Evolutionary conservation across 2,113 vertebrate species (phyloP), one percentile per base, ranked within the genome.

Genomic region (Melanocharis versteri): DNA sequence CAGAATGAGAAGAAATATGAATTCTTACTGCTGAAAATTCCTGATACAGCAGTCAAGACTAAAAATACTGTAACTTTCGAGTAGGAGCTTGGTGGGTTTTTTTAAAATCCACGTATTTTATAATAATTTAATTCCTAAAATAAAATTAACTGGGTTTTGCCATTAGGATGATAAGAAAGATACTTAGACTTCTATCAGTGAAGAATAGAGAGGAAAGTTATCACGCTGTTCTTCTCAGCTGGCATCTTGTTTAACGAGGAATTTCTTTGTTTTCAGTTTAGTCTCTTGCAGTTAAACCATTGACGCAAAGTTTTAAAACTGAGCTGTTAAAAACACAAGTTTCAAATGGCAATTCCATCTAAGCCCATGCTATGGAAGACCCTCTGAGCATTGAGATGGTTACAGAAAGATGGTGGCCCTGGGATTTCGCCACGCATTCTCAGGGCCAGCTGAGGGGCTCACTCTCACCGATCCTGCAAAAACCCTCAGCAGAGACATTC

Each of bases 1-100:
- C 76, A 82, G 95, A 97, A 96, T 87, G 89, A 95, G 94, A 96
- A 93, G 47, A 96, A 97, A 95, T 82, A 90, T 73, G 77, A 92
- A 96, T 95, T 97, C 83, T 90, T 92, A 93, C 61, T 83, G 68
- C 77, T 76, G 93, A 94, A 91, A 94, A 91, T 83, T 95, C 93
- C 89, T 92, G 90, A 96, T 96, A 94, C 72, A 96, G 93, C 73
- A 96, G 91, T 93, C 77, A 82, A 93, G 57, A 89, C 21, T 83
- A 86, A 97, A 96, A 86, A 58, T 61, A 87, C 11, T 23, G 66
- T 96, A 82, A 85, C 65, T 54, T 22, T 92, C 57, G 56, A 56
- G 21, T 45, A 95, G 66, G 42, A 86, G 65, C 31, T 89, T 62
- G 71, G 30, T 51, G 40, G 3, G 5, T 0, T 54, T 91, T 89